Base-by-base conservation (phyloP, 2,113 vertebrate species). In the Sinocyclocheilus maitianheensis region DNA sequence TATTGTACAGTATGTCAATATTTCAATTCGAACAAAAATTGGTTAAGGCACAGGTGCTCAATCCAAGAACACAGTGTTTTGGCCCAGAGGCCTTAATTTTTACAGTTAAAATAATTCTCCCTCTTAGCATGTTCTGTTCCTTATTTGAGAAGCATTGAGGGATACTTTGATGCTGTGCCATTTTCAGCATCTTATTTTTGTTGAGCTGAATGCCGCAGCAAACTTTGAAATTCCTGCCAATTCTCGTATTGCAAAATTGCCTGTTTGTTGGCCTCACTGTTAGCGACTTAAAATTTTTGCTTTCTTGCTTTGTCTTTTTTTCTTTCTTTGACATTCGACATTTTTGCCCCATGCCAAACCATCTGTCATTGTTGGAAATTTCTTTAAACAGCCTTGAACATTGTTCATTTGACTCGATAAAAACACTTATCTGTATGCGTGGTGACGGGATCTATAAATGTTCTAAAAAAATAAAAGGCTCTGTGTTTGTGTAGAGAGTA, bases 161-260 rank as follows among this genome's bases (percentile, higher is more conserved):
- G 30, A n/a, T 65, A 79, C 81, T 87, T 86, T 87, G 34, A 83
- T 85, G 90, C 90, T 75, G 89, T 87, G 87, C 79, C 63, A 88
- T 86, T 18, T 81, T 14, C 55, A 16, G 10, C 26, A 43, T 48
- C 24, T 22, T 63, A 2, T 46, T 76, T 72, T 71, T 10, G 10
- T 26, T 51, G 48, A 83, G 48, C 43, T 20, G 67, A 71, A 40
- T 74, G 30, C 30, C 1, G 7, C 22, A 55, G n/a, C 4, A 40
- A 58, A 40, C 48, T 58, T 58, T 53, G 40, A 40, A 62, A 37
- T 60, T 62, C n/a, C 69, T 84, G 82, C 72, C 72, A 77, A 30
- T 65, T 85, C 18, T 65, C 3, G 5, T 65, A 14, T 53, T 40
- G 13, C 6, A 51, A 34, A 37, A 34, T 63, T 37, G 12, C 22